phyloP scores from a whole-genome alignment of 37 sponge, comb jelly and placozoan genomes.

The Spongilla lacustris region DNA sequence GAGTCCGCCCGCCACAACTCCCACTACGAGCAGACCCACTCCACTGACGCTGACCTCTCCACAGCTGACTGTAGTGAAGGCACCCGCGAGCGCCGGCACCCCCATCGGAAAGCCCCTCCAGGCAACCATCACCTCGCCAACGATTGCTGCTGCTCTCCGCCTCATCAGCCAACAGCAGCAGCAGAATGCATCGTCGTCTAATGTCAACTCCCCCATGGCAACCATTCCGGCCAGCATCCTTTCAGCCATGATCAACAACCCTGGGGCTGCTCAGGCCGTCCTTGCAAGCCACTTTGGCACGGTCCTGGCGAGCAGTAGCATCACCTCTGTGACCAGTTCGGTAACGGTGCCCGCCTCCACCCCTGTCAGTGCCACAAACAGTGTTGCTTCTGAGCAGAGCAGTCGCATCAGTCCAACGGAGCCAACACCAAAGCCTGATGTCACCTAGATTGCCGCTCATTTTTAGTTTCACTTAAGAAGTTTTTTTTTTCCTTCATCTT shows the following conservation, averaged over 20 bases:
- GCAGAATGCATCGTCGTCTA: neutral
- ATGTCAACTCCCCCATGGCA: neutral
- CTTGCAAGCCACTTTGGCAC: conserved; percentile 8
- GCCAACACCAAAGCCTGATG: no score
- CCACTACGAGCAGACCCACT: conserved; percentile 23
- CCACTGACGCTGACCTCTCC: conserved; percentile 42
- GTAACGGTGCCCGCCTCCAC: neutral
- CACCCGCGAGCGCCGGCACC: neutral
- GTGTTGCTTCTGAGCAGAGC: neutral
- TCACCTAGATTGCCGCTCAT: no score
- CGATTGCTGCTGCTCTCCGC: conserved; percentile 50
- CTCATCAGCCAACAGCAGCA: conserved; percentile 13
- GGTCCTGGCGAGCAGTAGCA: neutral
- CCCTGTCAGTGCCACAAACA: neutral
- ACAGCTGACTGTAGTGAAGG: conserved; percentile 20
- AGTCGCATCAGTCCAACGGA: no score
- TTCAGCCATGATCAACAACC: conserved; percentile 52
- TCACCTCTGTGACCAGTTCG: neutral
- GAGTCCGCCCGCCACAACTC: conserved; percentile 30
- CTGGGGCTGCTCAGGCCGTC: conserved; percentile 9
- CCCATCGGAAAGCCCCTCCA: conserved; percentile 1
- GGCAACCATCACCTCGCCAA: conserved; percentile 37
- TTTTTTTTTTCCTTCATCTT: no score
- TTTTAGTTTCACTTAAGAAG: no score
- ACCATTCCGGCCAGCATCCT: conserved; percentile 39